Evolutionary conservation across 2,888 invertebrate genomes (phyloP), one percentile per base, ranked within the genome.

Genomic region (Apamea crenata): DNA sequence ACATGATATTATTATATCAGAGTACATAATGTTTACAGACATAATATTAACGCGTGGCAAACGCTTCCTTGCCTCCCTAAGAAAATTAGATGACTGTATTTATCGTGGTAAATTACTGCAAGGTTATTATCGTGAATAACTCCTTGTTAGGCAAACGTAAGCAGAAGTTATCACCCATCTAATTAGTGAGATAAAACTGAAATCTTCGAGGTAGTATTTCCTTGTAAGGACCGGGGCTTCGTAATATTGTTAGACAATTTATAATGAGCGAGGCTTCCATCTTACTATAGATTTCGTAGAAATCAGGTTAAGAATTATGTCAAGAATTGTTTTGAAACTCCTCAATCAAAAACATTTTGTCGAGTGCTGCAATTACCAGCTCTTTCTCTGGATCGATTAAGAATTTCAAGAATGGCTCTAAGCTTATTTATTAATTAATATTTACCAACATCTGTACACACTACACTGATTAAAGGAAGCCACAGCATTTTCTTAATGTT

Each of bases 141-240:
- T 65, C 32, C 32, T 81, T 32, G 59, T 80, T 75, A 69, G 21
- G 29, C 5, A 44, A 59, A 40, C 67, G 32, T 81, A 80, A 80
- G 67, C 67, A 77, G 40, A 81, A 82, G 40, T 81, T 77, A 82
- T 77, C 21, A 73, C 65, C 59, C 7, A n/a, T 6, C 2, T 77
- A 82, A 82, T 81, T 82, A 77, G 73, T 44, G 18, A 32, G 18
- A 16, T 32, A 21, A 44, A 81, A 59, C 36, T 59, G 47, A 77
- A 73, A 40, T n/a, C 32, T 61, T 66, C 0, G 61, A 18, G 32
- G 61, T 53, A 80, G 73, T 70, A 69, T 80, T 67, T 72, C 63
- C 70, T 71, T 53, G 40, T 71, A 32, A 67, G 36, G 3, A 70
- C 18, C 29, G 2, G 5, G 16, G 18, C 63, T 73, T 61, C 32